phyloP scores from a whole-genome alignment of 1,140 invertebrate genomes.

The Bombus polaris region DNA sequence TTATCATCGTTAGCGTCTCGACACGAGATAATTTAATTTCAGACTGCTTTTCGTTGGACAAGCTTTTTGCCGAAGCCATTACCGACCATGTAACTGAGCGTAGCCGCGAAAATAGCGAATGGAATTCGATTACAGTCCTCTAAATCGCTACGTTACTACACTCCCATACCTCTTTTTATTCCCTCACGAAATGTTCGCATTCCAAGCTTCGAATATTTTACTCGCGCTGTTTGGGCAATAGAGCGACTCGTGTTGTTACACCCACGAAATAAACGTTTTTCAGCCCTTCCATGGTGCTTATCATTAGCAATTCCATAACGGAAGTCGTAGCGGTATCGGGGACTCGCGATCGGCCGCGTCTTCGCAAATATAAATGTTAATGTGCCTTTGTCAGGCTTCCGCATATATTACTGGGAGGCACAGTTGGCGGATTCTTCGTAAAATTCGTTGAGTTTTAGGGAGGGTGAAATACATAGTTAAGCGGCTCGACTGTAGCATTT shows the following conservation, averaged over 20 bases:
- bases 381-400: constrained; percentile 17
- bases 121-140: neutral
- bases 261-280: constrained; percentile 13
- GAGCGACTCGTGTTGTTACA: neutral
- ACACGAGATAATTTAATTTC: neutral
- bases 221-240: neutral
- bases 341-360: neutral
- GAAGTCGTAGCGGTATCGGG: constrained; percentile 17
- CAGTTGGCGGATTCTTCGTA: constrained; percentile 1
- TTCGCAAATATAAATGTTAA: constrained; percentile 46
- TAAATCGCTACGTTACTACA: neutral
- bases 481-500: constrained; percentile 42
- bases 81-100: neutral
- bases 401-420: constrained; percentile 24
- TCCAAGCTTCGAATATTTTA: neutral
- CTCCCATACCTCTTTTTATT: neutral
- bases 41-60: neutral
- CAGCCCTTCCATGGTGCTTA: constrained; percentile 11
- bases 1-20: neutral
- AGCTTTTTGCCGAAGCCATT: neutral
- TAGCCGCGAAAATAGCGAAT: neutral
- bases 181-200: neutral
- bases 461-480: constrained; percentile 44
- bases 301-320: constrained; percentile 55
- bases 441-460: constrained; percentile 5